A percentile compares a stretch with the other conserved stretches of the same genome.
Conservation (phyloP, 2,888 invertebrate genomes). For the Xylophagus ater region DNA sequence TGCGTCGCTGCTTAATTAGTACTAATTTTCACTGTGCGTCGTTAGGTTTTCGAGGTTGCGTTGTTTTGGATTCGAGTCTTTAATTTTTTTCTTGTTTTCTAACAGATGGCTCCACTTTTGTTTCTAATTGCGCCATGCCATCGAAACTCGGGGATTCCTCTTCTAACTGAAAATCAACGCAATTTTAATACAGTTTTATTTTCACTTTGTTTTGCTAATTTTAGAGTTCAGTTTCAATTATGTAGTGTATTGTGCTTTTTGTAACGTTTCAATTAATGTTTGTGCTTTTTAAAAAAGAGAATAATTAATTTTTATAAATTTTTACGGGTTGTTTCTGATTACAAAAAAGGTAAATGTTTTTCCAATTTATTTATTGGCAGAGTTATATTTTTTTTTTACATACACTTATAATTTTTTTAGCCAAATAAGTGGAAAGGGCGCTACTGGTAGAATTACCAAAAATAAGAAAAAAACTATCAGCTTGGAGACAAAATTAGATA, state of each 20-base stretch:
- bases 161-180: slow-evolving; percentile 3
- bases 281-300: no score
- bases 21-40: slow-evolving; percentile 16
- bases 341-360: background rate
- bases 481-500: slow-evolving; percentile 17
- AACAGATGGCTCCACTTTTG: slow-evolving; percentile 5
- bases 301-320: no score
- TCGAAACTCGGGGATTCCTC: slow-evolving; percentile 4
- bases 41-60: slow-evolving; percentile 14
- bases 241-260: no score
- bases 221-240: no score
- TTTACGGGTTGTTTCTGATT: no score
- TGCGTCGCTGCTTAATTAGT: slow-evolving; percentile 16
- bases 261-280: no score
- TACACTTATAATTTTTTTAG: slow-evolving; percentile 14
- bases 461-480: slow-evolving; percentile 13
- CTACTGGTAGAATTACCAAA: slow-evolving; percentile 9
- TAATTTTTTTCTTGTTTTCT: slow-evolving; percentile 10
- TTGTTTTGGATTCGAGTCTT: slow-evolving; percentile 7
- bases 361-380: background rate
- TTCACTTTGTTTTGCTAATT: slow-evolving; percentile 2
- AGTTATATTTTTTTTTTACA: slow-evolving; percentile 6
- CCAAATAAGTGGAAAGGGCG: slow-evolving; percentile 13
- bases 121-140: slow-evolving; percentile 8
- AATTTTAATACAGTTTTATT: slow-evolving; percentile 2